Base-by-base conservation (phyloP, 2,888 invertebrate genomes). In the Incurvaria masculella region DNA sequence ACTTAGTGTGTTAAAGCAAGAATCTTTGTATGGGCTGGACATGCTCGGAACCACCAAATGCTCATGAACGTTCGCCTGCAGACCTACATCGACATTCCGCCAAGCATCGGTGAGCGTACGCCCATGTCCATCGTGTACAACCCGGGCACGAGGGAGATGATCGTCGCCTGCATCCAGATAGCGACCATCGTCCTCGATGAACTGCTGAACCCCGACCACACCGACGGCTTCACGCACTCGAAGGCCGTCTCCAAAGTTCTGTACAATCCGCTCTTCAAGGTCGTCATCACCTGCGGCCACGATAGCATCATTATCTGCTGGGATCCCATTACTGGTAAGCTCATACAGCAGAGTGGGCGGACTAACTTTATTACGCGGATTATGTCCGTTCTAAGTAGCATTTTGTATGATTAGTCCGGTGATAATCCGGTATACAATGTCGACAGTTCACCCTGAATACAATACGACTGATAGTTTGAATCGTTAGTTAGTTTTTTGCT, bases 251-350 rank as follows among this genome's bases (percentile, higher is more conserved):
- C 88, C n/a, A 82, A 81, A 26, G 79, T 89, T 6, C 74, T 92
- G 1, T 91, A 89, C 65, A 92, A 91, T 69, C 82, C 84, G 16
- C 76, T 91, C 2, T 92, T 88, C 59, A 82, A 87, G 61, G 80
- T 84, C 53, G 78, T 93, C 53, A 82, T 93, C 49, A 88, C 90
- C 0, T 89, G 87, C 46, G 90, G 91, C 48, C 71, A 85, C 63
- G 91, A 90, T 61, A 91, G 91, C 53, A 85, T 84, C 53, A 89
- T 94, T 50, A 88, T 89, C 56, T 86, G 88, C 20, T 94, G 93
- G 93, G 85, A 91, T 64, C 86, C 89, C 0, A 80, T 84, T 67
- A 83, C 81, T 42, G 89, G 86, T 59, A 50, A 57, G n/a, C n/a
- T n/a, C n/a, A n/a, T n/a, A n/a, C n/a, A n/a, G n/a, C n/a, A n/a